Evolutionary conservation across 2,113 vertebrate genomes (phyloP).

Genomic region (Hippocampus guttulatus): DNA sequence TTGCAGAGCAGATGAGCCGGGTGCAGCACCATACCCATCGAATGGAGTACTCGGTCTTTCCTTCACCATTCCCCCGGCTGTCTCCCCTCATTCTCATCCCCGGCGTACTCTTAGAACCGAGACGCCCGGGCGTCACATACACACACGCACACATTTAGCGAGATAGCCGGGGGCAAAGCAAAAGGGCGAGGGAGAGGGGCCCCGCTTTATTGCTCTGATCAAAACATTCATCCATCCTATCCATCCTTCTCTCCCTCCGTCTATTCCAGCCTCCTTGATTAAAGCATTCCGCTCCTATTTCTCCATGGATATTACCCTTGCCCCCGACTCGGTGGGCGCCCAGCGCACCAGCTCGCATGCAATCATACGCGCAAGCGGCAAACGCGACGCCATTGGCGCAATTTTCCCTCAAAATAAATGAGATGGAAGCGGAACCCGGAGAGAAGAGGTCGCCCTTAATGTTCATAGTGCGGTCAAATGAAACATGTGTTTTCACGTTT

Average conservation of each 20-base stretch:
- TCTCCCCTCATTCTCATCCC: slow-evolving; percentile 66
- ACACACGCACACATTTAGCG: slow-evolving; percentile 4
- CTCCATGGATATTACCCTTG: slow-evolving; percentile 47
- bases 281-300: slow-evolving; percentile 60
- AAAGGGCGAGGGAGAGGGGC: slow-evolving; percentile 37
- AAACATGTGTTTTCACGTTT: slow-evolving; percentile 3
- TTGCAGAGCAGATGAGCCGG: slow-evolving; percentile 62
- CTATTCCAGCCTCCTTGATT: slow-evolving; percentile 59
- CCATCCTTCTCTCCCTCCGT: slow-evolving; percentile 41
- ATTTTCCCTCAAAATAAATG: slow-evolving; percentile 31
- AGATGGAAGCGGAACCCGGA: slow-evolving; percentile 23
- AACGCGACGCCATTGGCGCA: slow-evolving; percentile 24
- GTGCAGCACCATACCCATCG: slow-evolving; percentile 53
- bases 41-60: slow-evolving; percentile 65
- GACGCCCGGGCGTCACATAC: slow-evolving; percentile 26
- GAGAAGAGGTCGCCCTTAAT: slow-evolving; percentile 27
- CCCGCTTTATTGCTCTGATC: slow-evolving; percentile 66
- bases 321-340: slow-evolving; percentile 15
- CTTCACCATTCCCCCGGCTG: slow-evolving; percentile 63
- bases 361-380: slow-evolving; percentile 15
- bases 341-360: slow-evolving; percentile 1
- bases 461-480: slow-evolving; percentile 4
- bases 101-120: slow-evolving; percentile 48
- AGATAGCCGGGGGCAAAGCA: slow-evolving; percentile 46
- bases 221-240: slow-evolving; percentile 62